A percentile compares a stretch with the other conserved stretches of the same genome.
Conservation (phyloP, 1,140 invertebrate genomes). For the Spodoptera litura region DNA sequence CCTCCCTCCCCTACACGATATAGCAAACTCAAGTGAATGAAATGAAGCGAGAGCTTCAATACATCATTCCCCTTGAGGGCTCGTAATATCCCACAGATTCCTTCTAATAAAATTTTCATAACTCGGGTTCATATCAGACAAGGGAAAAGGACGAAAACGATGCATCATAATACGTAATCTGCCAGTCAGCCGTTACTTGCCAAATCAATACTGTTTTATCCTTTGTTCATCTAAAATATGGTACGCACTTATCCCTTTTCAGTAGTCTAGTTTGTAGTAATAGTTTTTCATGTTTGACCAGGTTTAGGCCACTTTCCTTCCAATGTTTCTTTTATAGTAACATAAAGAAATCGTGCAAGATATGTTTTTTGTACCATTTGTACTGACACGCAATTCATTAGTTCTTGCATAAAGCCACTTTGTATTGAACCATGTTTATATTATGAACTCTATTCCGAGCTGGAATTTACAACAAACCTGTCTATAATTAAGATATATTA, state of each 20-base stretch:
- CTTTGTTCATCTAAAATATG: conserved; percentile 28
- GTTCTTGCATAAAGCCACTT: conserved; percentile 4
- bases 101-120: conserved; percentile 41
- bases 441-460: conserved; percentile 27
- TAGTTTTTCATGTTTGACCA: too few relatives aligned
- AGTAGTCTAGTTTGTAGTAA: neutral
- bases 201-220: conserved; percentile 25
- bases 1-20: neutral
- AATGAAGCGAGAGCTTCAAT: conserved; percentile 30
- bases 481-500: conserved; percentile 27
- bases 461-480: conserved; percentile 5
- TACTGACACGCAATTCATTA: conserved; percentile 21
- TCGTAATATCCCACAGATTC: conserved; percentile 41
- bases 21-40: conserved; percentile 20
- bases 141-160: conserved; percentile 28
- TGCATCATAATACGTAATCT: conserved; percentile 43
- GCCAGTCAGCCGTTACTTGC: conserved; percentile 8
- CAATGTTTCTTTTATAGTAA: too few relatives aligned
- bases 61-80: conserved; percentile 31
- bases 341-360: neutral
- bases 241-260: neutral
- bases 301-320: neutral
- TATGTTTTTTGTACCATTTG: neutral
- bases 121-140: conserved; percentile 23
- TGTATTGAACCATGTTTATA: conserved; percentile 2